phyloP scores from a whole-genome alignment of 2,113 vertebrate species.

The Colossoma macropomum region DNA sequence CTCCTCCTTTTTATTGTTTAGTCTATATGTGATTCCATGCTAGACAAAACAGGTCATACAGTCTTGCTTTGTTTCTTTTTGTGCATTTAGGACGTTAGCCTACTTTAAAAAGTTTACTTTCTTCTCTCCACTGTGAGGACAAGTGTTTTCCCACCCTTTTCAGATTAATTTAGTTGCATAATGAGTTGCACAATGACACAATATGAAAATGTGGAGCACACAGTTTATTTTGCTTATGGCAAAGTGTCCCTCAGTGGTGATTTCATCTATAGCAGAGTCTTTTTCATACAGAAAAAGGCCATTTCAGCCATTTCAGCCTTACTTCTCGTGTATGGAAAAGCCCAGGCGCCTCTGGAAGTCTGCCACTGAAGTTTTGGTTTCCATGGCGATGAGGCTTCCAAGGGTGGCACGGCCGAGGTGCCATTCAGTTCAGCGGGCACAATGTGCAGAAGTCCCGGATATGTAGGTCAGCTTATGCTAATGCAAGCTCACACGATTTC shows the following conservation, averaged over 20 bases:
- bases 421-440: constrained; percentile 40
- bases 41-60: too few relatives aligned
- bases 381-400: constrained; percentile 69
- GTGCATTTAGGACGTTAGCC: neutral
- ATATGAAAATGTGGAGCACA: too few relatives aligned
- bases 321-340: too few relatives aligned
- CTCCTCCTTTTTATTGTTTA: neutral
- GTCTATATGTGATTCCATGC: too few relatives aligned
- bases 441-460: constrained; percentile 30
- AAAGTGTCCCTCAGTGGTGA: too few relatives aligned
- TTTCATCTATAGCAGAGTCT: too few relatives aligned
- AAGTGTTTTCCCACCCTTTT: too few relatives aligned
- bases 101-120: neutral
- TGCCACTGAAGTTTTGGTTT: constrained; percentile 69
- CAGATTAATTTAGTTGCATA: too few relatives aligned
- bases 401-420: constrained; percentile 42
- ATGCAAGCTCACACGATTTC: constrained; percentile 16
- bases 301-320: neutral
- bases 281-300: too few relatives aligned
- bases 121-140: too few relatives aligned
- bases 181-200: too few relatives aligned
- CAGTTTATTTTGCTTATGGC: too few relatives aligned
- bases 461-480: constrained; percentile 47
- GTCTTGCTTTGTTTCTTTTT: neutral
- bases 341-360: constrained; percentile 41